Evolutionary conservation across 2,888 invertebrate genomes (phyloP).

Genomic region (Ashinkailepas kermadecensis): DNA sequence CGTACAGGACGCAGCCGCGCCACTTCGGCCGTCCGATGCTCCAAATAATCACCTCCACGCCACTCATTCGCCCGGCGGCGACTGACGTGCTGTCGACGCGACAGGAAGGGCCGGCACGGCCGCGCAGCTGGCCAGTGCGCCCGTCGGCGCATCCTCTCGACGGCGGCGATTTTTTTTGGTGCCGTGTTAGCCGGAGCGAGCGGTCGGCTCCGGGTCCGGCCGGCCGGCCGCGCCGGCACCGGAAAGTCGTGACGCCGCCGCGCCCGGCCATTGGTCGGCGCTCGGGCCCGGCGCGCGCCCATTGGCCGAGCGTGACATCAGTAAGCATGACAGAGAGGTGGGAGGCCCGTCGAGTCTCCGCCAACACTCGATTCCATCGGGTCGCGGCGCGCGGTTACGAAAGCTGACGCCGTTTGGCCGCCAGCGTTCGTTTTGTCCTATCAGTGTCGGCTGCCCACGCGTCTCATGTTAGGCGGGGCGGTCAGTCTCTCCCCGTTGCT

Average conservation of each 20-base stretch:
- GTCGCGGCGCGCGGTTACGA: neutral
- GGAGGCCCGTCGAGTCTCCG: constrained; percentile 11
- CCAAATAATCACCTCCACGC: neutral
- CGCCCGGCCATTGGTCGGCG: constrained; percentile 4
- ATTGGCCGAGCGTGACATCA: constrained; percentile 22
- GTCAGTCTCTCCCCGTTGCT: constrained; percentile 6
- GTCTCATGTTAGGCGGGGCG: constrained; percentile 19
- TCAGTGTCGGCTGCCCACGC: constrained; percentile 15
- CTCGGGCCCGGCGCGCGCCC: constrained; percentile 11
- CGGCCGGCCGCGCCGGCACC: neutral
- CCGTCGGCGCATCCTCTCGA: neutral
- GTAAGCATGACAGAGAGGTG: constrained; percentile 23
- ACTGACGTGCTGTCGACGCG: neutral
- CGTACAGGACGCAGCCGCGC: no score
- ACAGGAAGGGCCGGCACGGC: constrained; percentile 3
- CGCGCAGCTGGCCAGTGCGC: neutral
- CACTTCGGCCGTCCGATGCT: neutral
- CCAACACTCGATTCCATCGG: constrained; percentile 7
- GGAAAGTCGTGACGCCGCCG: neutral
- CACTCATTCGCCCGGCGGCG: neutral
- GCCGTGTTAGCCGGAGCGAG: neutral
- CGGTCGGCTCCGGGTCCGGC: neutral
- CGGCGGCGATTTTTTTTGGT: neutral
- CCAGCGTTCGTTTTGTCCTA: neutral
- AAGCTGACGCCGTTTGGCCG: neutral